These are phyloP conservation scores for Aldabrachelys gigantea DNA, from an alignment of 2,113 vertebrate species.

Conservation along the genomic window DNA sequence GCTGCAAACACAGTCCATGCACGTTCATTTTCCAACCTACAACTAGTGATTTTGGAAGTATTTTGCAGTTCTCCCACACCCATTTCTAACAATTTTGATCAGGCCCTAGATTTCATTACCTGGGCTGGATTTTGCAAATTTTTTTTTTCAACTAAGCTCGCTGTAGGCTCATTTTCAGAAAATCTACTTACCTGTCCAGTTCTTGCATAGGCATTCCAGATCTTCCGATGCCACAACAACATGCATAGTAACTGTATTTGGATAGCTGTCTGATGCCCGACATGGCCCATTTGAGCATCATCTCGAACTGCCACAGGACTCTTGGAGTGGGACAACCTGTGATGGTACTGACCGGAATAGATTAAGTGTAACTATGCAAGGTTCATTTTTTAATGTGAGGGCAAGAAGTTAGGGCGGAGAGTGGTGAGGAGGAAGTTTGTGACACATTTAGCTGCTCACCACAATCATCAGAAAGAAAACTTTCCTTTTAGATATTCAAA, in stretches of 20 bases:
- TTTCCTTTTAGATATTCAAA: background rate
- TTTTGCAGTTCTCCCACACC: background rate
- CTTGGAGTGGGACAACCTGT: background rate
- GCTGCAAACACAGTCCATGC: background rate
- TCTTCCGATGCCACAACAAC: conserved; percentile 41
- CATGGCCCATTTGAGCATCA: conserved; percentile 29
- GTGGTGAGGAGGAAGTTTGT: background rate
- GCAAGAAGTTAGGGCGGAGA: background rate
- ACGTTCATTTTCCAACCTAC: background rate
- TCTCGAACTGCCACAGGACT: conserved; percentile 25
- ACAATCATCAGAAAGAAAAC: background rate
- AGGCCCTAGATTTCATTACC: background rate
- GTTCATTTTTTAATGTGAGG: background rate
- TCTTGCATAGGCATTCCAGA: conserved; percentile 38
- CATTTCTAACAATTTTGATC: background rate
- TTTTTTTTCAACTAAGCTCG: background rate
- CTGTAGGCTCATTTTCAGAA: background rate
- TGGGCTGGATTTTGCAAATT: background rate
- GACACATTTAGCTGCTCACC: background rate
- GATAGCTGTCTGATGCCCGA: background rate
- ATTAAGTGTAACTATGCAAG: background rate
- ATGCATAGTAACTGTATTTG: conserved; percentile 47
- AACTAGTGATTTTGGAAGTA: background rate
- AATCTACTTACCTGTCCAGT: conserved; percentile 10
- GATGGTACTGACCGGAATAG: background rate